Evolutionary conservation across 2,797 vertebrate species (phyloP), one percentile per base, ranked within the genome.

Genomic region (Dermochelys coriacea): DNA sequence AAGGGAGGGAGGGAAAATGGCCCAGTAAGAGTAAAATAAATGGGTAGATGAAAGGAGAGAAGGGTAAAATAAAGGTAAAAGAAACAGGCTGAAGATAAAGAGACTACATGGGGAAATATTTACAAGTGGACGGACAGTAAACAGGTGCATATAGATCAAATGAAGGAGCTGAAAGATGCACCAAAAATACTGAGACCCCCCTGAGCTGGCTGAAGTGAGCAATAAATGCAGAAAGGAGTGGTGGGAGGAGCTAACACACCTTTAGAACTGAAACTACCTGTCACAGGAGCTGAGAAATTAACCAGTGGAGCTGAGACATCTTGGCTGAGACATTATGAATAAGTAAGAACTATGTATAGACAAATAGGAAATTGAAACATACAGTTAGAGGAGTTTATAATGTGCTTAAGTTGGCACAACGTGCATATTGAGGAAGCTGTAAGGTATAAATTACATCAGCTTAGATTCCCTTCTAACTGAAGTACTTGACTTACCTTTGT

Each of bases 1-100:
- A 80, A 94, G 23, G 41, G 95, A 85, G 4, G 12, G 37, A 93
- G 41, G 51, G 45, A 54, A 95, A 95, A 96, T 50, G 54, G 29
- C 50, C 77, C 80, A 89, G 41, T 80, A 89, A 74, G 57, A 96
- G 92, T n/a, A 93, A 96, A 95, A 95, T 79, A 68, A 93, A 82
- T 52, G 27, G 45, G 81, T 86, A 91, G 84, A 93, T 64, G 55
- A 95, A 81, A 41, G 47, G 89, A 27, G 18, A 85, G 80, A 49
- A 47, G 27, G 34, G 11, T 50, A 18, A 11, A 45, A 79, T 47
- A 10, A 27, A 41, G 59, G 75, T 59, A 50, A 85, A 82, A 94
- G 88, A 25, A 80, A 86, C 14, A 80, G 51, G 84, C 18, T 0
- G 1, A 19, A 84, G 54, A 89, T 61, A 91, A 87, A 94, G 51